phyloP scores from a whole-genome alignment of 2,113 vertebrate genomes.

The Pelobates fuscus region DNA sequence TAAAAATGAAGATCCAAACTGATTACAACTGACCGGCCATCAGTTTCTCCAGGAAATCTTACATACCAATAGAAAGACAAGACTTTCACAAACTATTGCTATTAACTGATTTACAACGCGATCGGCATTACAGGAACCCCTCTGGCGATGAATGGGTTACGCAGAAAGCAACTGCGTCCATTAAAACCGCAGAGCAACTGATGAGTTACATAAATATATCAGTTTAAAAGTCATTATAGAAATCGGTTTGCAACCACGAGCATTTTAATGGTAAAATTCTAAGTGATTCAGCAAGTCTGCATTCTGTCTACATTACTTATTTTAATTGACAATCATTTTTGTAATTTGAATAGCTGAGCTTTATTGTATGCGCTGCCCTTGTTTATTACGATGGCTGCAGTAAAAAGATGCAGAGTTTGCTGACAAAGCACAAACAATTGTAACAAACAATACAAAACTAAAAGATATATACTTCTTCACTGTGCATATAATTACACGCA shows the following conservation, averaged over 20 bases:
- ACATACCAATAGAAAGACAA: too few species aligned
- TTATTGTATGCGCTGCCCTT: constrained; percentile 41
- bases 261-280: constrained; percentile 44
- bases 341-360: constrained; percentile 46
- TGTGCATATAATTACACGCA: background rate
- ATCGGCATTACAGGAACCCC: too few species aligned
- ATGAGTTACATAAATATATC: constrained; percentile 39
- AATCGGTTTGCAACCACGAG: constrained; percentile 36
- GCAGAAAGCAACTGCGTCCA: background rate
- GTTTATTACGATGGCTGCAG: constrained; percentile 44
- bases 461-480: background rate
- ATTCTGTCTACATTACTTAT: constrained; percentile 50
- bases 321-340: constrained; percentile 51
- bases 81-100: too few species aligned
- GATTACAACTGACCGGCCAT: too few species aligned
- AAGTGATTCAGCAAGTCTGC: constrained; percentile 47
- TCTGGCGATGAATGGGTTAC: too few species aligned
- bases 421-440: constrained; percentile 36
- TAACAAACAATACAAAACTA: constrained; percentile 39
- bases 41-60: too few species aligned
- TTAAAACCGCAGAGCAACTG: constrained; percentile 17
- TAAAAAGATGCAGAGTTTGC: constrained; percentile 33
- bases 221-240: constrained; percentile 45
- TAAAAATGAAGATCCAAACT: too few species aligned
- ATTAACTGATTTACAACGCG: too few species aligned